Evolutionary conservation across 2,797 vertebrate species (phyloP), one percentile per base, ranked within the genome.

Genomic region (Sebastes hopkinsi): DNA sequence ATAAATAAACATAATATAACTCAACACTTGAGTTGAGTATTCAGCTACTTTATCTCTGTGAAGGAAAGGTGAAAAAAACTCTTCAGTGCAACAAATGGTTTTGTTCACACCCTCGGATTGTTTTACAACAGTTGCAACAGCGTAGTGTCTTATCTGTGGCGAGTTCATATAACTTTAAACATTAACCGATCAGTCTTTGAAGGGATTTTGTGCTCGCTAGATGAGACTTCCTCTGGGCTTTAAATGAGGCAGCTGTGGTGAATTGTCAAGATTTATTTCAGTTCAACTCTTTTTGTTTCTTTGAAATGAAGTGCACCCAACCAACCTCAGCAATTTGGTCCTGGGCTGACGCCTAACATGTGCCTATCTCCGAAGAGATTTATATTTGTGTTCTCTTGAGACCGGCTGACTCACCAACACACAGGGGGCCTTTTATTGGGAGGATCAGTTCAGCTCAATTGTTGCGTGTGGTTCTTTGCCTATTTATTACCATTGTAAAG

Each of bases 401-500:
- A 56, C 60, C 4, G 42, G 62, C 62, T 82, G 79, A 74, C 76
- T 67, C 73, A 76, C 82, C 83, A 87, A 88, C 72, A 61, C 80
- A 73, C 3, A 4, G 66, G 56, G 79, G 66, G 23, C 6, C 78
- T 30, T 86, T 91, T 89, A 82, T 86, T 27, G 22, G 62, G 55
- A 14, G 77, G 71, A 76, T 82, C 84, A 80, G 85, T 80, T 88
- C 79, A 72, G n/a, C 60, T 79, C 89, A 82, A 87, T 90, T 89
- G 81, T 90, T 86, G 54, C 62, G 29, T 77, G 75, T 58, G 70
- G 75, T 62, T 88, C 81, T 85, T 83, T 89, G 87, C 81, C 83
- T 87, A 77, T 93, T 93, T 92, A 92, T 91, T 79, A 82, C 80
- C 76, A 81, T 87, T 87, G 88, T 90, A 87, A 93, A 93, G 81